A percentile compares a stretch with the other conserved stretches of the same genome.
phyloP scores from a whole-genome alignment of 2,888 invertebrate species.

The Drosophila nr. perissopoda region DNA sequence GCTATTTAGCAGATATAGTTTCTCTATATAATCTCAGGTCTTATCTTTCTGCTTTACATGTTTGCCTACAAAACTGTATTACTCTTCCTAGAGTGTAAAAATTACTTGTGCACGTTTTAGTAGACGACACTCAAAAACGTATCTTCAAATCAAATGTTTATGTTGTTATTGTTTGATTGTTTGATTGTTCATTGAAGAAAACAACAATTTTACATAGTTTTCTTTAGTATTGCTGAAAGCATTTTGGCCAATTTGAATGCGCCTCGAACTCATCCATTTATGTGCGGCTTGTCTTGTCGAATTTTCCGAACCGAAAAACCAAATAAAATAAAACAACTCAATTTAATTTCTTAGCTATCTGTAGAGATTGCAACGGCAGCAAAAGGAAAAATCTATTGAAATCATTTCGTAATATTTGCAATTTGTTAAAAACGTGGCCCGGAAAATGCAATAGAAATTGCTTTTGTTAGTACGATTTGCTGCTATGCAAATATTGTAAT shows the following conservation, averaged over 20 bases:
- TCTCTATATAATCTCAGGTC: neutral
- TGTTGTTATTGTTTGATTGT: constrained; percentile 28
- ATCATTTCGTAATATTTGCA: constrained; percentile 77
- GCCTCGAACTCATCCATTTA: constrained; percentile 35
- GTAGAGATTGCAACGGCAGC: constrained; percentile 42
- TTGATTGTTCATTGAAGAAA: constrained; percentile 15
- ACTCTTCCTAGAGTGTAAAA: constrained; percentile 32
- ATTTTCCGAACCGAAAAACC: constrained; percentile 28
- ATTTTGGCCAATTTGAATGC: constrained; percentile 26
- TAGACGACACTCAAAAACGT: constrained; percentile 22
- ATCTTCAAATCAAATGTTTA: constrained; percentile 28
- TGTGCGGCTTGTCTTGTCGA: constrained; percentile 35
- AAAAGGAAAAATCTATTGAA: constrained; percentile 54
- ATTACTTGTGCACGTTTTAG: constrained; percentile 56
- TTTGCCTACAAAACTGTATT: neutral
- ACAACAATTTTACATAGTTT: constrained; percentile 67
- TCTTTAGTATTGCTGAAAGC: constrained; percentile 36
- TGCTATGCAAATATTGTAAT: constrained; percentile 66
- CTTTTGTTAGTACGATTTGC: constrained; percentile 28
- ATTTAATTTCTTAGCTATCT: constrained; percentile 61
- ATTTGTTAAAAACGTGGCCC: constrained; percentile 69
- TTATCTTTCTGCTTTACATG: neutral
- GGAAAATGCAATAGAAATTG: constrained; percentile 48
- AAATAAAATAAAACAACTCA: constrained; percentile 63
- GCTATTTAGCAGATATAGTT: neutral